phyloP scores from a whole-genome alignment of 1,140 invertebrate species.

The Laupala kohalensis region DNA sequence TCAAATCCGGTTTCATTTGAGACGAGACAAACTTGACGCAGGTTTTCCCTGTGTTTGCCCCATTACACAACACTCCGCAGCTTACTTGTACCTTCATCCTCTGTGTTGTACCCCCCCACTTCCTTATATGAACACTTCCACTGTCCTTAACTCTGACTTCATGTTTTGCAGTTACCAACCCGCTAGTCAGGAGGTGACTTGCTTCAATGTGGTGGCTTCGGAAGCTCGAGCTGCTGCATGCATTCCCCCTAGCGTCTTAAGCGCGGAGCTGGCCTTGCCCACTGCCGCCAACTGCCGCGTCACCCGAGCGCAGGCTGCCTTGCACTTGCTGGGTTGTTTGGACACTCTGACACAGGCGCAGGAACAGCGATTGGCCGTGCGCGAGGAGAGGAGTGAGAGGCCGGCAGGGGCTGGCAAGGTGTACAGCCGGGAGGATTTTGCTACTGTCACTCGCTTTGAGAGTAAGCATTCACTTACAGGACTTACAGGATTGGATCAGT shows the following conservation, averaged over 20 bases:
- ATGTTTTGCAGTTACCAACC: conserved; percentile 41
- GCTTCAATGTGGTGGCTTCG: conserved; percentile 67
- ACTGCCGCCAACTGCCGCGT: conserved; percentile 51
- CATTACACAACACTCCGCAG: no score
- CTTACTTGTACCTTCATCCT: no score
- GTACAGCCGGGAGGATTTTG: conserved; percentile 67
- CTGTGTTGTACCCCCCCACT: no score
- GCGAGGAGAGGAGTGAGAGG: conserved; percentile 16
- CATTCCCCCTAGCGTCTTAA: conserved; percentile 37
- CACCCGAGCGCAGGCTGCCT: conserved; percentile 69
- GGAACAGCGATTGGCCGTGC: conserved; percentile 27
- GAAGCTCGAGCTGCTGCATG: conserved; percentile 35
- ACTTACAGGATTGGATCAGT: no score
- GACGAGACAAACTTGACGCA: no score
- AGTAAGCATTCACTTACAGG: no score
- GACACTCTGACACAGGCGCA: conserved; percentile 76
- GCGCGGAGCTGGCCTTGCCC: conserved; percentile 68
- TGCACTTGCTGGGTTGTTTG: conserved; percentile 77
- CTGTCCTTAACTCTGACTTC: not conserved
- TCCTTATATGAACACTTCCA: no score
- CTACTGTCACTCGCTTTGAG: conserved; percentile 79
- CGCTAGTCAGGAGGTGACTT: conserved; percentile 52
- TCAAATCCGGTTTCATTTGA: no score
- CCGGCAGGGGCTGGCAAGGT: conserved; percentile 19
- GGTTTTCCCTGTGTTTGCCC: no score